Evolutionary conservation across 2,888 invertebrate species (phyloP).

Genomic region (Dyspetes luteomarginatus): DNA sequence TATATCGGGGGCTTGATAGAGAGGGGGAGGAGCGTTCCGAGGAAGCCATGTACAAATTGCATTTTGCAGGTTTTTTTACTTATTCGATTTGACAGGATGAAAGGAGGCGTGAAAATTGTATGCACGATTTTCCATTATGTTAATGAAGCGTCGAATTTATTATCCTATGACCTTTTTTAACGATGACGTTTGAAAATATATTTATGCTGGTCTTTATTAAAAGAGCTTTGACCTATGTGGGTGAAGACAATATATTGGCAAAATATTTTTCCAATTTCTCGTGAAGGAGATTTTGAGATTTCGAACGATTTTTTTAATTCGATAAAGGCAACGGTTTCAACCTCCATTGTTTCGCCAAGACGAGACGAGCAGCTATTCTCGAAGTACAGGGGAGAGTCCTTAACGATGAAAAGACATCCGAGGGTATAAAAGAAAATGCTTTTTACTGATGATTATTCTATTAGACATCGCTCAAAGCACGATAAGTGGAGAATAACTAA

Average conservation of each 20-base stretch:
- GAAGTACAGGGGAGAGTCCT: not conserved
- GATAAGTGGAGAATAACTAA: no score
- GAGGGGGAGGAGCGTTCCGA: no score
- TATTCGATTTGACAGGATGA: not conserved
- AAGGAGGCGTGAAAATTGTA: slow-evolving; percentile 4
- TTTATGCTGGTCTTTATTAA: no score
- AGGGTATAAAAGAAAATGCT: not conserved
- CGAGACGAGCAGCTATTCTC: not conserved
- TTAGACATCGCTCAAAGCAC: not conserved
- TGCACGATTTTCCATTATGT: slow-evolving; percentile 2
- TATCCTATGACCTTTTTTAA: not conserved
- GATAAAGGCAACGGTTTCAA: not conserved
- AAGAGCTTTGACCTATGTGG: not conserved
- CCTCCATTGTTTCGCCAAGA: not conserved
- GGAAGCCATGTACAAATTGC: no score
- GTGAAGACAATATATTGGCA: not conserved
- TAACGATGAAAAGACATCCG: not conserved
- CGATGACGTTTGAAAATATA: no score
- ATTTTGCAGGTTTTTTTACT: no score
- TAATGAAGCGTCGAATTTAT: slow-evolving; percentile 8
- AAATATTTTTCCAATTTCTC: not conserved
- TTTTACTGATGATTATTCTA: not conserved
- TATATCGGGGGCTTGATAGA: no score
- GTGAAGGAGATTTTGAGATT: not conserved
- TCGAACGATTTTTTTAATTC: not conserved